Base-by-base conservation (phyloP, 2,113 vertebrate species). In the Microcebus lehilahytsara region DNA sequence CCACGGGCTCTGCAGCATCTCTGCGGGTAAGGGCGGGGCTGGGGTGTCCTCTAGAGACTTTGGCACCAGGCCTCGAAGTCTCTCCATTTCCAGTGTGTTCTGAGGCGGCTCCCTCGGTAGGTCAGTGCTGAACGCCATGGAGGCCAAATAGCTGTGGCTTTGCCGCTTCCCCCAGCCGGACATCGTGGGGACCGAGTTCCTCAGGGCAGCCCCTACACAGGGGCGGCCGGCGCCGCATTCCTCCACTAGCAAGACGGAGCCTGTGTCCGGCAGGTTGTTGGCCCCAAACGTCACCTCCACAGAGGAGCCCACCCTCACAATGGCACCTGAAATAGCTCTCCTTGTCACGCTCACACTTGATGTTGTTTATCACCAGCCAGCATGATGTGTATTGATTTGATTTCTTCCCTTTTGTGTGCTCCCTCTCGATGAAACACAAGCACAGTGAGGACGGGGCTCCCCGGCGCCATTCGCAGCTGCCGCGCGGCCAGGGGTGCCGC, bases 331-430 rank as follows among this genome's bases (percentile, higher is more conserved):
- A 91, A 27, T 37, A 64, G 7, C 34, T 49, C 13, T 83, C 72
- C n/a, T 25, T 8, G 8, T 77, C 22, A 34, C 32, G 30, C 27
- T 69, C 1, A 25, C 9, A 11, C 9, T 86, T 72, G 83, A 51
- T 86, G 84, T 91, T 92, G 71, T 91, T 91, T 51, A 78, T 91
- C 67, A 78, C 40, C 67, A 92, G 42, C 34, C 51, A 86, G 20
- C 8, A 34, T 30, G 53, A 20, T 46, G 40, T 37, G 14, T 78
- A 58, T 72, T 27, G 34, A 77, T 85, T 62, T 93, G 22, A 78
- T 86, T 46, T 94, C 72, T 86, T 64, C 14, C 53, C 85, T 80
- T 85, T n/a, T 56, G 12, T 74, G n/a, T 19, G 2, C 79, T 51
- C 74, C 85, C 62, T 95, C 10, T 32, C 49, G 46, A 3, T 37